Conservation (phyloP, 1,140 invertebrate genomes). For the Proales similis region DNA sequence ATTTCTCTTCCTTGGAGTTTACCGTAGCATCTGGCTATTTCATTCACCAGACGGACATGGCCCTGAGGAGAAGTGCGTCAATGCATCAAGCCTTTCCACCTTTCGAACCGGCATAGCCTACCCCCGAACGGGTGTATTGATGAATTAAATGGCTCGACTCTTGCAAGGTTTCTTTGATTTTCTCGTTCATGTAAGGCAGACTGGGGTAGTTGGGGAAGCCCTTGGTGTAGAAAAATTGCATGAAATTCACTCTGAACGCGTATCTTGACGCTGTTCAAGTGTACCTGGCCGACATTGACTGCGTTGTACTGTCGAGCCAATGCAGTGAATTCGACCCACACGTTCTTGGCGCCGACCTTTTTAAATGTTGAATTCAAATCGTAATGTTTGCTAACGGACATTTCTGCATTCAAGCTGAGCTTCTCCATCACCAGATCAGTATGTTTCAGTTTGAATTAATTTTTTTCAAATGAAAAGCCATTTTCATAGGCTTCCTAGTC, state of each 20-base stretch:
- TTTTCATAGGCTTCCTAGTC: too few species aligned
- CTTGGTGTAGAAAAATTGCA: not conserved
- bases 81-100: too few species aligned
- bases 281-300: constrained; percentile 79
- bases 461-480: too few species aligned
- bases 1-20: constrained; percentile 66
- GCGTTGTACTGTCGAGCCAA: constrained; percentile 79
- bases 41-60: constrained; percentile 77
- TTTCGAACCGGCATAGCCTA: constrained; percentile 43
- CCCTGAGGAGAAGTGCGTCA: too few species aligned
- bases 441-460: too few species aligned
- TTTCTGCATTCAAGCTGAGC: too few species aligned
- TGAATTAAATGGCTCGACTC: constrained; percentile 70
- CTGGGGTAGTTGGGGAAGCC: constrained; percentile 90
- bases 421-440: too few species aligned
- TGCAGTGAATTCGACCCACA: constrained; percentile 83
- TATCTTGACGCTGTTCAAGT: not conserved
- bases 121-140: constrained; percentile 68
- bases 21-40: constrained; percentile 74
- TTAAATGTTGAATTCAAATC: constrained; percentile 15
- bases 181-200: constrained; percentile 72
- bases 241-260: not conserved
- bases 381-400: constrained; percentile 23
- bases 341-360: constrained; percentile 28
- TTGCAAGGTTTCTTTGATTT: constrained; percentile 63